Evolutionary conservation across 2,888 invertebrate species (phyloP).

Genomic region (Xanthia togata): DNA sequence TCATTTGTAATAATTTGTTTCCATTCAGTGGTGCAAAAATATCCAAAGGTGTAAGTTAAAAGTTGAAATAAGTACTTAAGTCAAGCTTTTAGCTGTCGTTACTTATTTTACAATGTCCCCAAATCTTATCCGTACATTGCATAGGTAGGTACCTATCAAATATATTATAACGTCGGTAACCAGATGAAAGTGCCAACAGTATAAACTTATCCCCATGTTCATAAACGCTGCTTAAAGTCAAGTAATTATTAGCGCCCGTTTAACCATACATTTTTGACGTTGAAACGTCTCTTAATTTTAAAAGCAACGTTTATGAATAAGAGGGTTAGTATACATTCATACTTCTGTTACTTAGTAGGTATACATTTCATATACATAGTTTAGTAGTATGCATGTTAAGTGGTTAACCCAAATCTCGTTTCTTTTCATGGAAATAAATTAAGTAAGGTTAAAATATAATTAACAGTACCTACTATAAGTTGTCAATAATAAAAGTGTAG

Average conservation of each 20-base stretch:
- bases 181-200: constrained; percentile 41
- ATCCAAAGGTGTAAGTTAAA: constrained; percentile 25
- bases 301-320: no score
- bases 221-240: no score
- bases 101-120: constrained; percentile 31
- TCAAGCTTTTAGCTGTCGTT: constrained; percentile 52
- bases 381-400: neutral
- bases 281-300: no score
- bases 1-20: constrained; percentile 8
- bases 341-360: no score
- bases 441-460: constrained; percentile 44
- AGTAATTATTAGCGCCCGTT: no score
- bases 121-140: constrained; percentile 49
- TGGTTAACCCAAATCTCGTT: constrained; percentile 15
- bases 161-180: constrained; percentile 52
- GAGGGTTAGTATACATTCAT: no score
- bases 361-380: no score
- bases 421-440: constrained; percentile 61
- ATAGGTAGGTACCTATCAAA: constrained; percentile 6
- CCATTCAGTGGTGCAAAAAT: constrained; percentile 33
- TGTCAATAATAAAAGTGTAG: constrained; percentile 64
- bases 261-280: no score
- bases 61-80: constrained; percentile 13
- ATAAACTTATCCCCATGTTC: constrained; percentile 21
- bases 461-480: constrained; percentile 62